Conservation (phyloP, 1,140 invertebrate genomes). For the Camponotus floridanus region DNA sequence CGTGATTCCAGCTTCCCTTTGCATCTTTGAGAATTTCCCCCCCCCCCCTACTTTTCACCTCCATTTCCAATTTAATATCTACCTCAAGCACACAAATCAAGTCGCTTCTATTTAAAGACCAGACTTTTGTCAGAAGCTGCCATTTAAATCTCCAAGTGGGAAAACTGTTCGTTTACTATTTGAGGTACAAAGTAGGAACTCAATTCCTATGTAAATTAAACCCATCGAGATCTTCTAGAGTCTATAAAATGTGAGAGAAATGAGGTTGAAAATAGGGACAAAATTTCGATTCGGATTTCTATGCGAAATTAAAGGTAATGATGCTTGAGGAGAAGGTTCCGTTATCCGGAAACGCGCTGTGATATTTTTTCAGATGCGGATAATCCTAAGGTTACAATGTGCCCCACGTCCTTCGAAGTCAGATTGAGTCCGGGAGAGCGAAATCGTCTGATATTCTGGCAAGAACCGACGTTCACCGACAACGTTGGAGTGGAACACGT, state of each 20-base stretch:
- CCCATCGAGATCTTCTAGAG: too few relatives aligned
- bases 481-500: constrained; percentile 88
- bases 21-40: too few relatives aligned
- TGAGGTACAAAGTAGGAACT: too few relatives aligned
- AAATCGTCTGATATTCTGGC: constrained; percentile 88
- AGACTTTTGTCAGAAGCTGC: too few relatives aligned
- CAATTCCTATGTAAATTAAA: too few relatives aligned
- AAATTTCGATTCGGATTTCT: background rate
- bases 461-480: constrained; percentile 90
- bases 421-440: constrained; percentile 86
- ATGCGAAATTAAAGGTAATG: background rate
- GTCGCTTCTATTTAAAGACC: too few relatives aligned
- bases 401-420: constrained; percentile 89
- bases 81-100: background rate
- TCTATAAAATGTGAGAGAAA: too few relatives aligned
- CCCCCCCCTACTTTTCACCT: too few relatives aligned
- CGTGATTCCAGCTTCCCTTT: too few relatives aligned
- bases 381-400: constrained; percentile 87
- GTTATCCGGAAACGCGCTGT: background rate
- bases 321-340: background rate
- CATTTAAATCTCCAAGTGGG: too few relatives aligned
- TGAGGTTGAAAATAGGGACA: too few relatives aligned
- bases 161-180: too few relatives aligned
- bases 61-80: background rate
- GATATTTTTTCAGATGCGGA: constrained; percentile 86